Base-by-base conservation (phyloP, 1,140 invertebrate genomes). In the Chironomus tepperi region DNA sequence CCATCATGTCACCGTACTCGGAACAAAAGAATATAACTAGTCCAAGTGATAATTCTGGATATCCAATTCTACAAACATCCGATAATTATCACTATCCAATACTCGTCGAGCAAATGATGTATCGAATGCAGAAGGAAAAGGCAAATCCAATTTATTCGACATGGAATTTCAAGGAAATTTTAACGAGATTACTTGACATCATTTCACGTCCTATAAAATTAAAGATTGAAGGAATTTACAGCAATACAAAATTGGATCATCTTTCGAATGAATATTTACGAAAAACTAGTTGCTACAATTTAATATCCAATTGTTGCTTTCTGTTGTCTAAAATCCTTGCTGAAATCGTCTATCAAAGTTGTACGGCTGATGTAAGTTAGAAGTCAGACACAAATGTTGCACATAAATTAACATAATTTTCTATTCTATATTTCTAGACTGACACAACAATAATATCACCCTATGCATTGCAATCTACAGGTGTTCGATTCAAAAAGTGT, bases 401-500 rank as follows among this genome's bases (percentile, higher is more conserved):
- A 57, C 75, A 64, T 34, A 7, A 6, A 0, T 74, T 70, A 10
- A 3, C 8, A 70, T 67, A 42, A 16, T 67, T 73, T 57, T 47
- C 16, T 18, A 3, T 43, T 73, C 7, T 47, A 16, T 75, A 18
- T 74, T 76, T 80, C 24, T 77, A 88, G 84, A 89, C 91, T 75
- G 90, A 93, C 21, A 77, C 81, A 18, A 80, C 85, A 7, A 80
- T 82, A 10, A 73, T 80, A 73, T 83, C 81, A 7, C 78, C 83
- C 1, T 83, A 91, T 57, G 87, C 91, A 64, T 85, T 96, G 76
- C 89, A 95, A 72, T 88, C 91, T 57, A 96, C 95, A 2, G 94
- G 95, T 0, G 94, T 91, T 24, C 87, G 97, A 18, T 98, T 98
- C 81, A 92, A 93, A 7, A 88, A 94, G 74, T 91, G 93, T 9